Base-by-base conservation (phyloP, 2,113 vertebrate species). In the Apteryx mantelli region DNA sequence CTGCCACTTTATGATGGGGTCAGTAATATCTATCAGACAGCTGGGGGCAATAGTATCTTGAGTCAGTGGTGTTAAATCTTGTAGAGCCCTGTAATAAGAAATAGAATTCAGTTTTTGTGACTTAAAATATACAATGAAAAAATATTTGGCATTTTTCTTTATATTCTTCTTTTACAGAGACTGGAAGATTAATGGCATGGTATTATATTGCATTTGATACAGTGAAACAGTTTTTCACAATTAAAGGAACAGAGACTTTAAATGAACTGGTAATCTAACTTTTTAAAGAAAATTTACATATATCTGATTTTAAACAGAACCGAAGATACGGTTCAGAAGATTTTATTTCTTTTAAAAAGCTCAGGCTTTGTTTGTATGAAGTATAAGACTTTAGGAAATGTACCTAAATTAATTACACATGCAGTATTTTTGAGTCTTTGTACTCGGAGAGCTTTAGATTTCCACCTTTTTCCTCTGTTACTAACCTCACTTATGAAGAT, bases 141-240 rank as follows among this genome's bases (percentile, higher is more conserved):
- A 65, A 52, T 21, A 82, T 21, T 38, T 85, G 18, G 5, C 5
- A 2, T 82, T 17, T 71, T 38, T 89, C 78, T 90, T 82, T 50
- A 48, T 84, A 17, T 73, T 96, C 38, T 97, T 97, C 91, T 91
- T 86, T 84, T 48, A 80, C 97, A 99, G 99, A 99, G 85, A 98
- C 98, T 22, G 99, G 99, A 96, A 98, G 98, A 97, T 97, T 99
- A 94, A 99, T 99, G 99, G 99, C 99, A 0, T 98, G 99, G 93
- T 99, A 99, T 97, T 99, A 98, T 88, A 98, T 99, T 94, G 99
- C 99, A 30, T 99, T 99, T 98, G 99, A 99, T 86, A 99, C 99
- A 84, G 99, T 99, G 98, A 99, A 98, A 95, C 98, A 98, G 75
- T 99, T 99, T 98, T 98, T 95, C 97, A 94, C 92, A 83, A 98